Evolutionary conservation across 2,888 invertebrate species (phyloP), one percentile per base, ranked within the genome.

Genomic region (Chesias legatella): DNA sequence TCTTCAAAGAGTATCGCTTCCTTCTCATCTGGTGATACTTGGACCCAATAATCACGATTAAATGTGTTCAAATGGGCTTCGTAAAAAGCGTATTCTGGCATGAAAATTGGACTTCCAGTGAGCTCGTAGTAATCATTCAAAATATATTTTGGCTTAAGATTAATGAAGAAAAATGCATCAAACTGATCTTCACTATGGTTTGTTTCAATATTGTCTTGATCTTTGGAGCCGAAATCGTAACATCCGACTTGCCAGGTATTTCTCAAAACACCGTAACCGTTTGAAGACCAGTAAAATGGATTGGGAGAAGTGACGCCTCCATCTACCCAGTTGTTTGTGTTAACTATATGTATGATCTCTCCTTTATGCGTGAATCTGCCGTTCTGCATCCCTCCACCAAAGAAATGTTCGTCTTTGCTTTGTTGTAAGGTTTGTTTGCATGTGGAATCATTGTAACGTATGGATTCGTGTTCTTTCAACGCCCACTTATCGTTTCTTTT

Each of bases 351-450:
- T 51, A 86, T 85, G 7, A 59, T 41, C 60, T 79, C 58, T 21
- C 78, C 77, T 65, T 86, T 86, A 47, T 86, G 86, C 9, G 74
- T 67, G 40, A 85, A 88, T 53, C 79, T 70, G 2, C 86, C 86
- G 50, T 86, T 86, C 50, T 86, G 86, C 85, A 85, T 86, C 20
- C 86, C 86, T 11, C 86, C 86, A 10, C 86, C 86, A 40, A 76
- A 88, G 56, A 73, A 88, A 58, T 71, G 72, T 51, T 88, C 86
- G 23, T 79, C 62, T 29, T 62, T 28, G 22, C 58, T 41, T 56
- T 82, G 80, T 17, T 55, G 25, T 35, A 82, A 56, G 6, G 58
- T 67, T 51, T 86, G 85, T 26, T 47, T 73, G n/a, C 65, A 56
- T 51, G 57, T 49, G 20, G 50, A 47, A 43, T 72, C 53, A 20